Base-by-base conservation (phyloP, 2,113 vertebrate species). In the Tetrax tetrax region DNA sequence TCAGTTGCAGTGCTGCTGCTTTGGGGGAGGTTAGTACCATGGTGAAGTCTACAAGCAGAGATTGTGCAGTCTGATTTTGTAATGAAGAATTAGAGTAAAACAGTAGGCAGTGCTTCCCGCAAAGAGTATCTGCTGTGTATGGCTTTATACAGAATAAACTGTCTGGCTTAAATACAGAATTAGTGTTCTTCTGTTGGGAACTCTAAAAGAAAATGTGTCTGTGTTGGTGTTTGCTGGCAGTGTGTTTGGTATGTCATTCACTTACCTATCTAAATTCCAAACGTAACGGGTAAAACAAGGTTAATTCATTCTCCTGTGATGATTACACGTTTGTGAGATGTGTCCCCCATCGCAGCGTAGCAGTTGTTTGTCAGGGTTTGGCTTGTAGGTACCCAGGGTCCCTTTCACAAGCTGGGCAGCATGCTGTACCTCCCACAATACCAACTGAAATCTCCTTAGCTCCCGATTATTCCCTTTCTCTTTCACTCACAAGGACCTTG, bases 181-280 rank as follows among this genome's bases (percentile, higher is more conserved):
- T 50, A 69, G 74, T 4, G 1, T 61, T 96, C 56, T 75, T 91
- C 93, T 85, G 63, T 83, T 6, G 7, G 84, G 87, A 91, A 6
- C 66, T 85, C 78, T 72, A 35, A 45, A 72, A 85, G 78, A 72
- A 87, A 93, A 95, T 70, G 74, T 2, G 0, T 90, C 85, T 1
- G 70, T 76, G 84, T 94, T 91, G 95, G 82, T 90, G 81, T 94
- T 95, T 95, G 77, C 81, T 83, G 75, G 87, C 84, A 87, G 53
- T 3, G 38, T 28, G 28, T 66, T 94, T 79, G 70, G 48, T 65
- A 35, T 72, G 50, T 83, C 90, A 68, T 89, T 96, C 94, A 71
- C 47, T 89, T 66, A 76, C n/a, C 23, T 70, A 48, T 84, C 56
- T 82, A 61, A 85, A 91, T 96, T 87, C 77, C 66, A 85, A 82